phyloP scores from a whole-genome alignment of 2,797 vertebrate species.

The Hyperoplus lanceolatus region DNA sequence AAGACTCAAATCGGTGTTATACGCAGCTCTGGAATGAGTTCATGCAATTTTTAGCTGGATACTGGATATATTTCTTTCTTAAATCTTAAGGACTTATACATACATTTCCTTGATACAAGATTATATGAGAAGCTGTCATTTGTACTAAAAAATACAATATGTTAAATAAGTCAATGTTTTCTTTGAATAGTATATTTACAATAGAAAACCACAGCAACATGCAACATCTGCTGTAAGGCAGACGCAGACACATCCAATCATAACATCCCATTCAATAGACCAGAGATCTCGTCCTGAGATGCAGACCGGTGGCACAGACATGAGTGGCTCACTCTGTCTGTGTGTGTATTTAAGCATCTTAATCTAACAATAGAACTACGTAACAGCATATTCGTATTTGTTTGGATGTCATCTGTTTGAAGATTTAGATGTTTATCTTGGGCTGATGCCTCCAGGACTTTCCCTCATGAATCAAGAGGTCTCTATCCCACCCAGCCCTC shows the following conservation, averaged over 20 bases:
- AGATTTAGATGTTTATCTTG: slow-evolving; percentile 74
- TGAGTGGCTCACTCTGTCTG: slow-evolving; percentile 30
- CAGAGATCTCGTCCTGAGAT: slow-evolving; percentile 48
- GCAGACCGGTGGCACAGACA: slow-evolving; percentile 48
- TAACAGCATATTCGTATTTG: slow-evolving; percentile 60
- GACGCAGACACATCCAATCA: slow-evolving; percentile 1
- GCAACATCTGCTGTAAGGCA: slow-evolving; percentile 17
- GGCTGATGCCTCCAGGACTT: slow-evolving; percentile 43
- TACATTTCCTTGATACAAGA: not conserved
- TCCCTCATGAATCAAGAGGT: slow-evolving; percentile 55
- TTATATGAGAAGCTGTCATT: not conserved
- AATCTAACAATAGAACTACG: slow-evolving; percentile 47
- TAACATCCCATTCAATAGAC: slow-evolving; percentile 22
- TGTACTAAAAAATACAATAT: not conserved
- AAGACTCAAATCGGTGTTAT: not conserved
- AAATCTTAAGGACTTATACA: not conserved
- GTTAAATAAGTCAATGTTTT: not conserved
- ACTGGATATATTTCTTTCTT: not conserved
- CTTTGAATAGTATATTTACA: not conserved
- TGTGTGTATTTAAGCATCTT: slow-evolving; percentile 40
- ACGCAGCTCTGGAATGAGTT: not conserved
- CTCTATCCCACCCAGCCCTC: slow-evolving; percentile 51
- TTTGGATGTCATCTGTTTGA: slow-evolving; percentile 74
- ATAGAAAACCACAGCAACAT: not conserved
- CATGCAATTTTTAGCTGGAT: not conserved